phyloP scores from a whole-genome alignment of 2,113 vertebrate genomes.

The Promerops cafer region DNA sequence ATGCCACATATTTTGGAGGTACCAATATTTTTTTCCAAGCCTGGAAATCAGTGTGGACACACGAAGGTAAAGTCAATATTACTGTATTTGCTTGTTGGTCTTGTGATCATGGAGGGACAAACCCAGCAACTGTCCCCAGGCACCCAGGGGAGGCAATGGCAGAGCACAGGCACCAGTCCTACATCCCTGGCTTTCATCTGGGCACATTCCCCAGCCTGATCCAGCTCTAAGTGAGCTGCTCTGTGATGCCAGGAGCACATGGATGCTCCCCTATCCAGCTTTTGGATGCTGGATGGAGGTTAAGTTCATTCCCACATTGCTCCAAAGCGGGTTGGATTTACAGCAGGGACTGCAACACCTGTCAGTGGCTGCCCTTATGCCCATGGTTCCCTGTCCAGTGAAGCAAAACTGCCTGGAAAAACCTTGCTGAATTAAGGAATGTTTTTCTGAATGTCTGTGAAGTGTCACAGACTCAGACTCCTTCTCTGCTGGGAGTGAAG shows the following conservation, averaged over 20 bases:
- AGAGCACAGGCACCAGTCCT: background rate
- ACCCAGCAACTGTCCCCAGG: background rate
- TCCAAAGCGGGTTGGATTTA: background rate
- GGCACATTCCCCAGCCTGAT: background rate
- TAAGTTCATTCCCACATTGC: background rate
- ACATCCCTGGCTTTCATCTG: background rate
- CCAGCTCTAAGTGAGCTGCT: background rate
- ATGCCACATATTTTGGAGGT: background rate
- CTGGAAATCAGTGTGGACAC: background rate
- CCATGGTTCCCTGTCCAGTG: background rate
- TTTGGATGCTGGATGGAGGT: background rate
- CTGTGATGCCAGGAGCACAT: background rate
- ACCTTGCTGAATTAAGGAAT: background rate
- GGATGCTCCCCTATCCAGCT: rapidly evolving
- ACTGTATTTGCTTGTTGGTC: background rate
- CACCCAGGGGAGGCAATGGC: background rate
- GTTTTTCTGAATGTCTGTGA: background rate
- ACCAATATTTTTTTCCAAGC: background rate
- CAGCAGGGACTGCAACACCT: background rate
- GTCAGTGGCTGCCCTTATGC: background rate
- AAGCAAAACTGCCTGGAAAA: background rate
- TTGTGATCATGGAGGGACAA: rapidly evolving
- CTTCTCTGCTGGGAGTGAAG: background rate
- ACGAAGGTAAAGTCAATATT: background rate
- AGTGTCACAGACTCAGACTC: background rate